Conservation (phyloP, 2,888 invertebrate genomes). For the Dynastes tityus region DNA sequence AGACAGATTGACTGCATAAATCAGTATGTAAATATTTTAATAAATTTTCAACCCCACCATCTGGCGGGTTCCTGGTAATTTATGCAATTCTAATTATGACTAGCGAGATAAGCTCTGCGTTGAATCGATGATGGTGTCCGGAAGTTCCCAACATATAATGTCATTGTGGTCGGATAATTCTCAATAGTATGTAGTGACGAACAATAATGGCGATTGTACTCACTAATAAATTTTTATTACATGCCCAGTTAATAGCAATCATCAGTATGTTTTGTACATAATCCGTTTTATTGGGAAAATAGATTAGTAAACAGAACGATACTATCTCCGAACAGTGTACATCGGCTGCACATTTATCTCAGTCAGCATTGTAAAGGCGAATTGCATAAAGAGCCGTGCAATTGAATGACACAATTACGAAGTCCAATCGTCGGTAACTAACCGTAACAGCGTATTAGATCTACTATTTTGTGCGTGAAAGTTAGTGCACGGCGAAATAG, state of each 20-base stretch:
- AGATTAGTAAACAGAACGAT: neutral
- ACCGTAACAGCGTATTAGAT: conserved; percentile 33
- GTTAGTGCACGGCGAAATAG: conserved; percentile 14
- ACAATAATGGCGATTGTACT: neutral
- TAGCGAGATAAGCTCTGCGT: neutral
- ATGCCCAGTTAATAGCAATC: neutral
- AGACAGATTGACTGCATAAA: conserved; percentile 33
- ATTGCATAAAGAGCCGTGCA: conserved; percentile 32
- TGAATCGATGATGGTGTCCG: conserved; percentile 16
- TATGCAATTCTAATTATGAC: conserved; percentile 24
- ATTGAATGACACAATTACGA: conserved; percentile 39
- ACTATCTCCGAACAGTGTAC: neutral
- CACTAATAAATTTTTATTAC: conserved; percentile 2
- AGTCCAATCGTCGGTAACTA: conserved; percentile 34
- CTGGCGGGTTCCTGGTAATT: conserved; percentile 17
- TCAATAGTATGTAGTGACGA: neutral
- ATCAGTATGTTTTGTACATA: neutral
- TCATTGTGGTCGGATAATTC: neutral
- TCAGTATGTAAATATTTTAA: conserved; percentile 40
- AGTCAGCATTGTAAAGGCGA: conserved; percentile 16
- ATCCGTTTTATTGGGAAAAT: neutral
- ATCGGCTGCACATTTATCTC: conserved; percentile 4
- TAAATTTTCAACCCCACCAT: conserved; percentile 15
- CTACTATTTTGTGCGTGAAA: conserved; percentile 28
- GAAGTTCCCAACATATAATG: conserved; percentile 3